Evolutionary conservation across 2,888 invertebrate species (phyloP).

Genomic region (Ochropleura leucogaster): DNA sequence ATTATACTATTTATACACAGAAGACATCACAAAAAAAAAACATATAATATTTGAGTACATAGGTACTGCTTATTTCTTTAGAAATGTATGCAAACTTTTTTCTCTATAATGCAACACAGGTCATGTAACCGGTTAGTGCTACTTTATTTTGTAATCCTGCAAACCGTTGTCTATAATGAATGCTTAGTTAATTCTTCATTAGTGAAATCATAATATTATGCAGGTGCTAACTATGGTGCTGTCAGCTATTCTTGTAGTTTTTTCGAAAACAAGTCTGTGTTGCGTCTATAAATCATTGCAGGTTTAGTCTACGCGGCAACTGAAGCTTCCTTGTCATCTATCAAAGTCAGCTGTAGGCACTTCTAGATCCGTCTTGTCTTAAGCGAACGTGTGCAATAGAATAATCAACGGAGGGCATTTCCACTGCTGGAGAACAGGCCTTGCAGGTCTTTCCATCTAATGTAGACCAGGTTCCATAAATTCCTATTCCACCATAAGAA

Average conservation of each 20-base stretch:
- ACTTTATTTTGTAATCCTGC: background rate
- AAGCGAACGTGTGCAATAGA: background rate
- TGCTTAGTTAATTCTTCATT: background rate
- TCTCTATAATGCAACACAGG: background rate
- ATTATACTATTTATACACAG: too few species aligned
- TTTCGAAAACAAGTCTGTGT: slow-evolving; percentile 23
- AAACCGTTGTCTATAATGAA: background rate
- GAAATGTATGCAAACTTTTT: background rate
- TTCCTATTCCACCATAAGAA: too few species aligned
- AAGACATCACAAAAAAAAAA: too few species aligned
- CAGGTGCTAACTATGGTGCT: background rate
- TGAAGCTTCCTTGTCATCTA: background rate
- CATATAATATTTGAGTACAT: too few species aligned
- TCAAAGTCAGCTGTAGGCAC: background rate
- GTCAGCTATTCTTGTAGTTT: slow-evolving; percentile 18
- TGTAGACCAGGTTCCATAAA: too few species aligned
- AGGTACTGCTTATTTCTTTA: too few species aligned
- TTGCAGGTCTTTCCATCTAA: too few species aligned
- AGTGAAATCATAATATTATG: slow-evolving; percentile 23
- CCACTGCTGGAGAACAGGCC: background rate
- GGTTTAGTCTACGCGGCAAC: slow-evolving; percentile 36
- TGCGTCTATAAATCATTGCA: slow-evolving; percentile 32
- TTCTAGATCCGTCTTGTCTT: background rate
- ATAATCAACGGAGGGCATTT: rapidly evolving
- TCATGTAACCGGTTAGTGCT: background rate